Conservation (phyloP, 2,888 invertebrate species). For the Drosophila leonis region DNA sequence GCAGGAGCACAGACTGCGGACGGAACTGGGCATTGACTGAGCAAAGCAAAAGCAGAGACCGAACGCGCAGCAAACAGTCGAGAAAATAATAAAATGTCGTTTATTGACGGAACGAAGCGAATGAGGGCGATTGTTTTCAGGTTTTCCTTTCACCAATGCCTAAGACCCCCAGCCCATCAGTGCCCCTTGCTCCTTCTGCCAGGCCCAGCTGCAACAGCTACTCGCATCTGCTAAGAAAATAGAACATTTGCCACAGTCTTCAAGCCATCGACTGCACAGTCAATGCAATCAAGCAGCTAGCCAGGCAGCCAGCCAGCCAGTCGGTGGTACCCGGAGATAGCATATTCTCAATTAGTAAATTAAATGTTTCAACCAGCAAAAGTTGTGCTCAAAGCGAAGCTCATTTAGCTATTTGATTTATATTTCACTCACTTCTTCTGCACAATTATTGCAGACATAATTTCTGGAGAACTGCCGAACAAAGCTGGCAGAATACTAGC, state of each 20-base stretch:
- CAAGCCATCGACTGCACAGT: slow-evolving; percentile 16
- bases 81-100: slow-evolving; percentile 75
- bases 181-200: not conserved
- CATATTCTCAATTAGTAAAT: slow-evolving; percentile 50
- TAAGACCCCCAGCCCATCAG: not conserved
- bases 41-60: slow-evolving; percentile 6
- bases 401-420: slow-evolving; percentile 11
- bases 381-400: slow-evolving; percentile 14
- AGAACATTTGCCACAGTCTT: slow-evolving; percentile 8
- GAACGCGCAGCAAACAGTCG: slow-evolving; percentile 47
- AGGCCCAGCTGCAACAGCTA: slow-evolving; percentile 16
- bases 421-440: not conserved
- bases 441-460: not conserved
- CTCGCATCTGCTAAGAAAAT: slow-evolving; percentile 18
- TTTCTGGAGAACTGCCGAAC: not conserved
- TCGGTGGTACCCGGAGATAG: not conserved
- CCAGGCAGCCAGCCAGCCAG: not conserved
- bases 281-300: slow-evolving; percentile 27
- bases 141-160: slow-evolving; percentile 26
- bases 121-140: slow-evolving; percentile 53
- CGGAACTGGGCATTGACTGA: slow-evolving; percentile 36
- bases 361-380: slow-evolving; percentile 23
- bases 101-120: slow-evolving; percentile 64
- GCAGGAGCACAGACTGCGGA: slow-evolving; percentile 8
- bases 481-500: not conserved